Conservation (phyloP, 2,888 invertebrate species). For the Caenorhabditis drosophilae region DNA sequence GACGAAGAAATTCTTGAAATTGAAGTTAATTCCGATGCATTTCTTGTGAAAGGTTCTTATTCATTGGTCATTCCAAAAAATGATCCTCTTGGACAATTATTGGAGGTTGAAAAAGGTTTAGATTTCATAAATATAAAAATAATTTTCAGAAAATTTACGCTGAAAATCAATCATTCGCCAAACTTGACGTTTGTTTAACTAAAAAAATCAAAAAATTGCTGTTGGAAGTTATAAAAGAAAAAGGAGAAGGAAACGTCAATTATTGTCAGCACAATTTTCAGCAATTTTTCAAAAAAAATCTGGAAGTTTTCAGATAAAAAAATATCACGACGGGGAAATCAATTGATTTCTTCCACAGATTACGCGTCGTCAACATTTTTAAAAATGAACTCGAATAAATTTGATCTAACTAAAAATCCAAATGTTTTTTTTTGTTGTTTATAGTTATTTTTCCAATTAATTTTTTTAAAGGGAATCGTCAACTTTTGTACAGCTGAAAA, state of each 20-base stretch:
- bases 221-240: slow-evolving; percentile 28
- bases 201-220: slow-evolving; percentile 31
- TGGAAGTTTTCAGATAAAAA: slow-evolving; percentile 12
- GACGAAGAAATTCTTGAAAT: slow-evolving; percentile 32
- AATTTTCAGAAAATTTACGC: slow-evolving; percentile 28
- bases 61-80: slow-evolving; percentile 37
- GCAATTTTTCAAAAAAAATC: too few species aligned
- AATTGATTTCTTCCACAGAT: slow-evolving; percentile 26
- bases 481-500: slow-evolving; percentile 60
- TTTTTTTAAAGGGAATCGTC: slow-evolving; percentile 44
- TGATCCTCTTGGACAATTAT: slow-evolving; percentile 26
- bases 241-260: too few species aligned
- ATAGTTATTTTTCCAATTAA: background rate
- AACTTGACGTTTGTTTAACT: slow-evolving; percentile 32
- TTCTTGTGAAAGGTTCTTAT: slow-evolving; percentile 41
- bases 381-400: slow-evolving; percentile 39
- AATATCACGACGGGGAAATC: slow-evolving; percentile 28
- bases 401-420: slow-evolving; percentile 29
- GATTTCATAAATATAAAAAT: slow-evolving; percentile 9
- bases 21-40: slow-evolving; percentile 32
- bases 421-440: background rate
- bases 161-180: slow-evolving; percentile 20
- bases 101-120: slow-evolving; percentile 9
- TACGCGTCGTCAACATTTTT: slow-evolving; percentile 36
- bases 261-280: too few species aligned